These are phyloP conservation scores for Solenopsis fugax DNA, from an alignment of 1,140 invertebrate species.

Conservation along the genomic window DNA sequence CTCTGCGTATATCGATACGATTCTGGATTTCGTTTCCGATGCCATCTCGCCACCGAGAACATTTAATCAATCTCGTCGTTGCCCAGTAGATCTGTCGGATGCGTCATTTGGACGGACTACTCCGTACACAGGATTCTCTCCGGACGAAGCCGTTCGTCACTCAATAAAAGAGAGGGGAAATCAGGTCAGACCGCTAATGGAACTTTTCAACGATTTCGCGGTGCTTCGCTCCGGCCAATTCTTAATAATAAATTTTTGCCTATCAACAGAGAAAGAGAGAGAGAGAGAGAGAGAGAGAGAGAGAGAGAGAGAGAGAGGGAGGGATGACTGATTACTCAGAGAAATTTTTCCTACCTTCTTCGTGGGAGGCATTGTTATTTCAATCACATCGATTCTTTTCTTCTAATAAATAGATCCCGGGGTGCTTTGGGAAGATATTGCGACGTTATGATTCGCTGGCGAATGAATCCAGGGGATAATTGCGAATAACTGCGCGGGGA, in stretches of 20 bases:
- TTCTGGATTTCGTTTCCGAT: constrained; percentile 14
- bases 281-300: background rate
- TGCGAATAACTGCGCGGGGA: background rate
- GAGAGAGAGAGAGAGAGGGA: background rate
- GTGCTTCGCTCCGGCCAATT: constrained; percentile 22
- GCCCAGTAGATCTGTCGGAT: background rate
- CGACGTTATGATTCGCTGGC: background rate
- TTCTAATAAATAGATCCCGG: background rate
- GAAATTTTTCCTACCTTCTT: background rate
- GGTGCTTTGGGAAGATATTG: background rate
- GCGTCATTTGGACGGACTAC: constrained; percentile 26
- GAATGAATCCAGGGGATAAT: constrained; percentile 7
- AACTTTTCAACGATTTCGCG: constrained; percentile 44
- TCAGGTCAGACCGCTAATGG: constrained; percentile 63
- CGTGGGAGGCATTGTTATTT: constrained; percentile 26
- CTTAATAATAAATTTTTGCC: constrained; percentile 60
- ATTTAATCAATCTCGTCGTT: constrained; percentile 56
- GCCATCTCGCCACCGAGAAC: constrained; percentile 12
- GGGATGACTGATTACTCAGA: constrained; percentile 3
- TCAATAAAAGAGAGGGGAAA: constrained; percentile 62
- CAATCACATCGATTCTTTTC: constrained; percentile 23
- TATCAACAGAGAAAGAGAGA: background rate
- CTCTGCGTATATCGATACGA: constrained; percentile 28
- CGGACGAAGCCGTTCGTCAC: constrained; percentile 6
- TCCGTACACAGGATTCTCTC: constrained; percentile 5